Conservation (phyloP, 2,888 invertebrate genomes). For the Aleiodes testaceus region DNA sequence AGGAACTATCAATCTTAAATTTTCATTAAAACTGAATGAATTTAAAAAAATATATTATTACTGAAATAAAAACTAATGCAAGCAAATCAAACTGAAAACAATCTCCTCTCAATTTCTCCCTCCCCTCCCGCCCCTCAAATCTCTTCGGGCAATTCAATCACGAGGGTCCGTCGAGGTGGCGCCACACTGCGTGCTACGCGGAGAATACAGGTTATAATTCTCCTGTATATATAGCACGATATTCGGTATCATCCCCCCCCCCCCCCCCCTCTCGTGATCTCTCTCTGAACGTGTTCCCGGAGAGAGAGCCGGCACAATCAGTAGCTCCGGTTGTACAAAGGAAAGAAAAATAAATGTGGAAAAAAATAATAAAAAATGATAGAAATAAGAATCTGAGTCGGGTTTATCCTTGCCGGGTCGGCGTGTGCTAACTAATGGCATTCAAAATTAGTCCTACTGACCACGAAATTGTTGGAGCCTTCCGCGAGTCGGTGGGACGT, state of each 20-base stretch:
- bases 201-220: slow-evolving; percentile 7
- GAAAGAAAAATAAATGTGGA: neutral
- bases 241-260: slow-evolving; percentile 51
- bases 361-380: slow-evolving; percentile 26
- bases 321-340: slow-evolving; percentile 22
- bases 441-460: slow-evolving; percentile 71
- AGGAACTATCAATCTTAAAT: too few relatives aligned
- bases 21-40: too few relatives aligned
- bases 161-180: slow-evolving; percentile 62
- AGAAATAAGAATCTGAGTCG: slow-evolving; percentile 38
- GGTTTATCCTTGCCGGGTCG: slow-evolving; percentile 50
- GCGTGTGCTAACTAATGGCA: slow-evolving; percentile 72
- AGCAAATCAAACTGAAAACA: too few relatives aligned
- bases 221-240: slow-evolving; percentile 46
- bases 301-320: slow-evolving; percentile 26
- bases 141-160: slow-evolving; percentile 61
- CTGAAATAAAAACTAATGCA: too few relatives aligned
- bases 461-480: slow-evolving; percentile 66
- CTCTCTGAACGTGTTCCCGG: slow-evolving; percentile 31
- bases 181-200: slow-evolving; percentile 53
- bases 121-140: neutral
- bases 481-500: slow-evolving; percentile 19
- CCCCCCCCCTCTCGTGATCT: slow-evolving; percentile 40
- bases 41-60: too few relatives aligned
- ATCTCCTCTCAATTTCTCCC: too few relatives aligned